Conservation (phyloP, 2,113 vertebrate genomes). For the Benitochromis conjunctus region DNA sequence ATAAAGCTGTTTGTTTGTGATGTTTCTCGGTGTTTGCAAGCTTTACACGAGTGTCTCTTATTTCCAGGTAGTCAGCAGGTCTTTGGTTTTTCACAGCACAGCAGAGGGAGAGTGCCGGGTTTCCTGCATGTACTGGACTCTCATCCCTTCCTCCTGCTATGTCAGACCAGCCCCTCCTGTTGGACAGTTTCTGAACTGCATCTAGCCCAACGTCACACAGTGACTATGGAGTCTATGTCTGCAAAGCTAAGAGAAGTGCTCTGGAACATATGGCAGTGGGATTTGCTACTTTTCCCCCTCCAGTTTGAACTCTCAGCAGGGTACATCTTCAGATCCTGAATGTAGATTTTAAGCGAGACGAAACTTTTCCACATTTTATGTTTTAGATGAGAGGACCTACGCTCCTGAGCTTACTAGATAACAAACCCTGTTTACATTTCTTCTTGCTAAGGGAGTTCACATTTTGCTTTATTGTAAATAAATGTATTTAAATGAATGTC, state of each 20-base stretch:
- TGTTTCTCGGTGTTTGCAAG: neutral
- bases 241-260: neutral
- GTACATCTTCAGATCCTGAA: constrained; percentile 48
- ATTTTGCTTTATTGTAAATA: constrained; percentile 53
- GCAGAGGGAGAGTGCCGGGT: neutral
- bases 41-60: neutral
- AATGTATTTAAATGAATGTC: constrained; percentile 44
- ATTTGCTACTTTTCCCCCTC: constrained; percentile 14
- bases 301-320: constrained; percentile 20
- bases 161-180: constrained; percentile 22
- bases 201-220: neutral
- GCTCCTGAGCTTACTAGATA: constrained; percentile 26
- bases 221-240: neutral
- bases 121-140: constrained; percentile 42
- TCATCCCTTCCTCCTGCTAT: neutral
- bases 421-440: constrained; percentile 61
- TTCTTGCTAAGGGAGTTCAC: constrained; percentile 30
- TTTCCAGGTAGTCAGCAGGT: constrained; percentile 25
- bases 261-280: neutral
- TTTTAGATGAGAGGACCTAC: neutral
- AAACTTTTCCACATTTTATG: constrained; percentile 11
- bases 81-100: constrained; percentile 4
- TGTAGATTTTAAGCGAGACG: constrained; percentile 44
- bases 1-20: neutral
- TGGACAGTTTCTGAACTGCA: constrained; percentile 30